Conservation (phyloP, 2,888 invertebrate genomes). For the Diachrysia chrysitis region DNA sequence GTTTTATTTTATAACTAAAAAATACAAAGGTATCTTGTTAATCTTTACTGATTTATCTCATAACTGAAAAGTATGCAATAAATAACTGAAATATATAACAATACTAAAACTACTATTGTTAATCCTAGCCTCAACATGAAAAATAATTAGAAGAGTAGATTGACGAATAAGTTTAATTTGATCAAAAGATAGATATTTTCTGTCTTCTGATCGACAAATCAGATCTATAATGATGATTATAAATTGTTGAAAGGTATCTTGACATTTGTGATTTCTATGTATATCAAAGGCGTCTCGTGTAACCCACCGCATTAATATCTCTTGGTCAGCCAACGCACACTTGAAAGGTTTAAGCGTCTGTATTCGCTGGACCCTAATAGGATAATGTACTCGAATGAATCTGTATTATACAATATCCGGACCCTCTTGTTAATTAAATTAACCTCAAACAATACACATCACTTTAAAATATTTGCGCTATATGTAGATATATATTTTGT, state of each 20-base stretch:
- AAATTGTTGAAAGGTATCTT: neutral
- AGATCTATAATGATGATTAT: neutral
- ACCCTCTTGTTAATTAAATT: conserved; percentile 1
- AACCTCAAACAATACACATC: neutral
- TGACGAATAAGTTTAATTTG: too few relatives aligned
- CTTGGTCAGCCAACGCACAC: conserved; percentile 25
- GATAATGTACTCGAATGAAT: conserved; percentile 15
- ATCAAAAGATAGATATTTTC: too few relatives aligned
- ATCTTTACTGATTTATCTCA: too few relatives aligned
- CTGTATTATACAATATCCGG: conserved; percentile 5
- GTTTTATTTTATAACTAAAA: too few relatives aligned
- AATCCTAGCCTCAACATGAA: too few relatives aligned
- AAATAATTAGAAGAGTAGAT: too few relatives aligned
- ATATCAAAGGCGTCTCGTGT: neutral
- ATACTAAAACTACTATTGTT: too few relatives aligned
- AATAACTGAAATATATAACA: too few relatives aligned
- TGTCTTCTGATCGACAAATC: too few relatives aligned
- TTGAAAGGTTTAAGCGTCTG: conserved; percentile 25
- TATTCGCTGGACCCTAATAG: conserved; percentile 23
- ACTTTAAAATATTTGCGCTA: neutral
- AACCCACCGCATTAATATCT: conserved; percentile 12
- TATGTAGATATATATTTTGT: neutral
- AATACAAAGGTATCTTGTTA: too few relatives aligned
- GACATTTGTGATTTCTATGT: neutral
- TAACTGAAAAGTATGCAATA: too few relatives aligned